Evolutionary conservation across 2,113 vertebrate genomes (phyloP).

Genomic region (Toxotes jaculatrix): DNA sequence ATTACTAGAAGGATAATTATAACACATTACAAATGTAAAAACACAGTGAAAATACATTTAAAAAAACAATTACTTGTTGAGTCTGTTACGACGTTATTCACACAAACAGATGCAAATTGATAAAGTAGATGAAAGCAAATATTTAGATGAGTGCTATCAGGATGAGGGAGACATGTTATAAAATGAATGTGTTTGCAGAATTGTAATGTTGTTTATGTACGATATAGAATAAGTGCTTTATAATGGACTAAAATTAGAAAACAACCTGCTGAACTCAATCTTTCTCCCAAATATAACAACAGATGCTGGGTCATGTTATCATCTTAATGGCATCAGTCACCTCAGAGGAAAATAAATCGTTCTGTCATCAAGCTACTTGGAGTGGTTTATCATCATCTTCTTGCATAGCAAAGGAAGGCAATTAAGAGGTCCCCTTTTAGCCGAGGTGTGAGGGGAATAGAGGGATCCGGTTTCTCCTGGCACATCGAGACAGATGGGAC

Average conservation of each 20-base stretch:
- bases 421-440: slow-evolving; percentile 60
- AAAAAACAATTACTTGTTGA: neutral
- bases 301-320: slow-evolving; percentile 32
- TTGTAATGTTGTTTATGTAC: slow-evolving; percentile 5
- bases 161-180: neutral
- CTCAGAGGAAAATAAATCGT: slow-evolving; percentile 48
- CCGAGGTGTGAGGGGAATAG: slow-evolving; percentile 41
- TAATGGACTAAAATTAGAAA: slow-evolving; percentile 41
- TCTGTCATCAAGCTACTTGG: slow-evolving; percentile 52
- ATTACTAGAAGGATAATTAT: neutral
- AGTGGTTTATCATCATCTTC: slow-evolving; percentile 54
- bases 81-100: neutral
- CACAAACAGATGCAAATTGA: neutral
- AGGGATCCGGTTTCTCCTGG: slow-evolving; percentile 59
- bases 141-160: neutral
- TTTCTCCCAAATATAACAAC: slow-evolving; percentile 35
- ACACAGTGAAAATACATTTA: neutral
- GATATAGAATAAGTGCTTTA: slow-evolving; percentile 24
- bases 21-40: neutral
- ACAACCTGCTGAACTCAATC: slow-evolving; percentile 18
- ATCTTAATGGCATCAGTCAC: slow-evolving; percentile 35
- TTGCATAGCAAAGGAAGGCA: slow-evolving; percentile 38
- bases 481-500: slow-evolving; percentile 45
- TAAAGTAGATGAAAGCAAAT: neutral
- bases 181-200: slow-evolving; percentile 28